Percentiles rank a stretch among this genome's conserved stretches.
Evolutionary conservation across 2,888 invertebrate species (phyloP).

Genomic region (Maniola hyperantus): DNA sequence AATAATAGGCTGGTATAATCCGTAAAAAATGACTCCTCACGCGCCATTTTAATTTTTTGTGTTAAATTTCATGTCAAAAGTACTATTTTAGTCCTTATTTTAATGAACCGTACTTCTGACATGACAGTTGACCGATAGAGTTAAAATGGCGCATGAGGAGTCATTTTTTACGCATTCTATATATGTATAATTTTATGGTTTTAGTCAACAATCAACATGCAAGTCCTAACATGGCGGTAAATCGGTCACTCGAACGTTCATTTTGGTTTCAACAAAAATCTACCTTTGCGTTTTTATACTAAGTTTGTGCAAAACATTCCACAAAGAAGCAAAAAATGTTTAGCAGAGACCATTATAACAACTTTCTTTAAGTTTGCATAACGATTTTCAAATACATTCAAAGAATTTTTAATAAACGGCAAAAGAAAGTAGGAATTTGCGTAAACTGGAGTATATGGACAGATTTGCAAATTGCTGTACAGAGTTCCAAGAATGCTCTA

Average conservation of each 20-base stretch:
- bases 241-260: background rate
- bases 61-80: too few species aligned
- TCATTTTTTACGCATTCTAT: too few species aligned
- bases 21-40: too few species aligned
- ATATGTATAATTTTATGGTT: too few species aligned
- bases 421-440: constrained; percentile 14
- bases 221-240: background rate
- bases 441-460: background rate
- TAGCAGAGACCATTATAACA: constrained; percentile 1
- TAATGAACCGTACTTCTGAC: too few species aligned
- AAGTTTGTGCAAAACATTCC: background rate
- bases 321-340: constrained; percentile 1
- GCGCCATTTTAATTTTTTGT: too few species aligned
- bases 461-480: background rate
- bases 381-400: constrained; percentile 24
- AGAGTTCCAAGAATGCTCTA: background rate
- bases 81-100: too few species aligned
- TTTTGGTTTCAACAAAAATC: background rate
- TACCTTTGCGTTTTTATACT: background rate
- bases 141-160: too few species aligned
- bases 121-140: too few species aligned
- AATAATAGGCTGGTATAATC: too few species aligned
- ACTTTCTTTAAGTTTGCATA: constrained; percentile 28
- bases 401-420: constrained; percentile 7
- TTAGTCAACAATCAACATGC: too few species aligned